These are phyloP conservation scores for Acrocyrtus sp. DNA, from an alignment of 2,888 invertebrate genomes.

Conservation along the genomic window DNA sequence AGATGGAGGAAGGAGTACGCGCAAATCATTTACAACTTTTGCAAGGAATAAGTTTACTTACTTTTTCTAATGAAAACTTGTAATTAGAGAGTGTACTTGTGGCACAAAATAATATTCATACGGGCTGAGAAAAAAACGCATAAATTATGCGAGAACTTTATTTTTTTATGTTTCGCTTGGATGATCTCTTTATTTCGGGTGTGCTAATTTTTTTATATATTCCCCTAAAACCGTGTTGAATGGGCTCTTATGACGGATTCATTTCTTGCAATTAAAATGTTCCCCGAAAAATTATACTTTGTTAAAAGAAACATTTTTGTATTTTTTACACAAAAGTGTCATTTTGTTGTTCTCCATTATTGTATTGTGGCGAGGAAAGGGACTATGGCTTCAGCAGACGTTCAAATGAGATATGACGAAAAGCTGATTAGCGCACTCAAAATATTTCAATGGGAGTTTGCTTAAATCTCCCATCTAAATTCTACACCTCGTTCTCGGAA, in stretches of 20 bases:
- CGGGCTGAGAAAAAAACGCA: neutral
- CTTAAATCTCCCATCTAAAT: conserved; percentile 36
- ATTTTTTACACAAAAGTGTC: neutral
- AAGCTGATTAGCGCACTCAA: conserved; percentile 51
- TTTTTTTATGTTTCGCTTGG: conserved; percentile 26
- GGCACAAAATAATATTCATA: conserved; percentile 5
- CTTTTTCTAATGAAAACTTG: conserved; percentile 41
- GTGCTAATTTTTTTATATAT: conserved; percentile 41
- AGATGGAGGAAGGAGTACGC: neutral
- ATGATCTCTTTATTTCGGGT: conserved; percentile 24
- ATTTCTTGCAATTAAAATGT: too few relatives aligned
- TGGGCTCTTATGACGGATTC: too few relatives aligned
- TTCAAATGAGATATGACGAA: conserved; percentile 40
- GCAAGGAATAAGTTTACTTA: too few relatives aligned
- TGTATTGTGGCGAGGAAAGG: neutral
- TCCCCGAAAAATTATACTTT: too few relatives aligned
- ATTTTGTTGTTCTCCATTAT: neutral
- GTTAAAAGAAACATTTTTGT: too few relatives aligned
- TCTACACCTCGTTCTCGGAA: conserved; percentile 24
- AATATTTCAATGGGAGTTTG: conserved; percentile 36
- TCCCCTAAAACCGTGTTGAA: too few relatives aligned
- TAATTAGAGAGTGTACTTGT: conserved; percentile 36
- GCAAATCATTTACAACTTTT: too few relatives aligned
- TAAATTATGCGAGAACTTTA: too few relatives aligned
- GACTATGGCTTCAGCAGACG: neutral